phyloP scores from a whole-genome alignment of 2,797 vertebrate genomes.

The Mergus octosetaceus region DNA sequence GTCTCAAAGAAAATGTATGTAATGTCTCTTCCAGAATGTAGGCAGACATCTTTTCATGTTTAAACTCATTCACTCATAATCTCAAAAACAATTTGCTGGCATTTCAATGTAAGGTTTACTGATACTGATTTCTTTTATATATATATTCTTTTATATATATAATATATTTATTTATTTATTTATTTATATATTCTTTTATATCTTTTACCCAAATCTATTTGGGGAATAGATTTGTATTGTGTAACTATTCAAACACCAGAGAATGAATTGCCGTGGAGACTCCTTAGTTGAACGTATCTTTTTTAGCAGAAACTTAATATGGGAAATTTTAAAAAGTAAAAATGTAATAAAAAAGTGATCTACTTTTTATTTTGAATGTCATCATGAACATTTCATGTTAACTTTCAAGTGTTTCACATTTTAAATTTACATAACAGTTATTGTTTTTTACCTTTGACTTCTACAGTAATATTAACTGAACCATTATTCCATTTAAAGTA shows the following conservation, averaged over 20 bases:
- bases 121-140: background rate
- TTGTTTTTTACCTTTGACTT: slow-evolving; percentile 4
- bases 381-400: background rate
- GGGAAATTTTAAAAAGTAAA: background rate
- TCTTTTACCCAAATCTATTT: background rate
- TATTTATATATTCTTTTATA: background rate
- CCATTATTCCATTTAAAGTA: background rate
- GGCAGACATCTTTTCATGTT: background rate
- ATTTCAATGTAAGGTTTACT: background rate
- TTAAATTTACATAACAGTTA: background rate
- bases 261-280: background rate
- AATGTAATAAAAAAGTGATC: background rate
- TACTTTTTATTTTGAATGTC: background rate
- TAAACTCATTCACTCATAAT: background rate
- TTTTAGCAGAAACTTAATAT: background rate
- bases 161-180: too few relatives aligned
- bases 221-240: background rate
- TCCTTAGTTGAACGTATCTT: background rate
- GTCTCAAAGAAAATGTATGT: background rate
- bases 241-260: background rate
- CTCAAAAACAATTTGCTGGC: background rate
- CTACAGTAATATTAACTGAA: background rate
- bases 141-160: too few relatives aligned
- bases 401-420: background rate
- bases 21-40: background rate